A percentile compares a stretch with the other conserved stretches of the same genome.
These are phyloP conservation scores for Alcedo quadribrachys DNA, from an alignment of 2,797 vertebrate genomes.

Conservation along the genomic window DNA sequence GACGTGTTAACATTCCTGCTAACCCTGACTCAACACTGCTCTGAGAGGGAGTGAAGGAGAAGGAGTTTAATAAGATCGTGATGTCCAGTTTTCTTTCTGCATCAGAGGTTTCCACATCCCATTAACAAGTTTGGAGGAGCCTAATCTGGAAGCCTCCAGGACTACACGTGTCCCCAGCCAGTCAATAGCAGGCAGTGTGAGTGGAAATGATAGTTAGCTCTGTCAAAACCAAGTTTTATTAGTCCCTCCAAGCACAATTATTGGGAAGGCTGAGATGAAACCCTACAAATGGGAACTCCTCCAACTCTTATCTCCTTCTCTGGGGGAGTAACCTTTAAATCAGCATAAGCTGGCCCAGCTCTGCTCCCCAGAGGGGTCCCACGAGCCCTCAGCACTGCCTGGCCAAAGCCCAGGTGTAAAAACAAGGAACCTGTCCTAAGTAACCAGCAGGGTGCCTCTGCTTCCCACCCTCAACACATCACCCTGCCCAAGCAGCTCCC, in stretches of 20 bases:
- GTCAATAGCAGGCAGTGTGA: neutral
- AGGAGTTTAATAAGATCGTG: neutral
- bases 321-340: neutral
- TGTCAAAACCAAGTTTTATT: slow-evolving; percentile 16
- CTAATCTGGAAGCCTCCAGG: neutral
- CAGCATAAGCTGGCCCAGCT: neutral
- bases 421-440: neutral
- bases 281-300: neutral
- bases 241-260: slow-evolving; percentile 12
- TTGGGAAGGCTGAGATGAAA: slow-evolving; percentile 9
- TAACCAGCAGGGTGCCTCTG: neutral
- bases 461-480: neutral
- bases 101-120: neutral
- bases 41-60: neutral
- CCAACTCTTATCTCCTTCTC: slow-evolving; percentile 33
- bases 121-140: neutral
- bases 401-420: neutral
- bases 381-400: neutral
- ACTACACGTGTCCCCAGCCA: neutral
- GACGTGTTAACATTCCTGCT: neutral
- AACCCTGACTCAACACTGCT: neutral
- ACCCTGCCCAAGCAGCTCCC: neutral
- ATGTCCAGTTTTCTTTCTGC: neutral
- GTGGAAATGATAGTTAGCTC: neutral
- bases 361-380: neutral